These are phyloP conservation scores for Microcaecilia unicolor DNA, from an alignment of 2,797 vertebrate genomes.

Conservation along the genomic window DNA sequence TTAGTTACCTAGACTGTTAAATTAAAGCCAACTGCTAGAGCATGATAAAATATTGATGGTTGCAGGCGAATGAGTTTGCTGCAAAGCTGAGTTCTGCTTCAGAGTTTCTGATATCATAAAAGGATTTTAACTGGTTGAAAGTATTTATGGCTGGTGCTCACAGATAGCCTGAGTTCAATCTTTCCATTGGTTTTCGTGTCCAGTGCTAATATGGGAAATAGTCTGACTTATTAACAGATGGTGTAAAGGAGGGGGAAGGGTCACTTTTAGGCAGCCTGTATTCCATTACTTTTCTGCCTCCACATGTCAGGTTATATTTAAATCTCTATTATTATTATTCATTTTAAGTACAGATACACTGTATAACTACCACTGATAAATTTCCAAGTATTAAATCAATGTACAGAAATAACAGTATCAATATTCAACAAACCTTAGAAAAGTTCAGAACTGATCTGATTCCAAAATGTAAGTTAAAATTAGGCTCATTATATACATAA, in stretches of 20 bases:
- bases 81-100: conserved; percentile 68
- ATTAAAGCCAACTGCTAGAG: conserved; percentile 72
- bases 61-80: conserved; percentile 69
- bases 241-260: conserved; percentile 66
- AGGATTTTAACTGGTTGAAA: conserved; percentile 70
- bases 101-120: conserved; percentile 70
- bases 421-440: no score
- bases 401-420: no score
- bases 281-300: conserved; percentile 72
- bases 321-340: no score
- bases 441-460: no score
- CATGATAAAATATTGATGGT: conserved; percentile 73
- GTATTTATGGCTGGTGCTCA: conserved; percentile 70
- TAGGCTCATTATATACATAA: no score
- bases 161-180: conserved; percentile 67
- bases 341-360: no score
- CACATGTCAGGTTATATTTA: no score
- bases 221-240: conserved; percentile 69
- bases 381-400: no score
- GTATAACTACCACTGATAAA: no score
- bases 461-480: no score
- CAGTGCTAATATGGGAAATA: conserved; percentile 55
- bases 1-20: conserved; percentile 76
- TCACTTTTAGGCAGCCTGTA: conserved; percentile 71
- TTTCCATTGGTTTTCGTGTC: conserved; percentile 65